Base-by-base conservation (phyloP, 92 coral and sea anemone genomes). In the Pocillopora meandrina region DNA sequence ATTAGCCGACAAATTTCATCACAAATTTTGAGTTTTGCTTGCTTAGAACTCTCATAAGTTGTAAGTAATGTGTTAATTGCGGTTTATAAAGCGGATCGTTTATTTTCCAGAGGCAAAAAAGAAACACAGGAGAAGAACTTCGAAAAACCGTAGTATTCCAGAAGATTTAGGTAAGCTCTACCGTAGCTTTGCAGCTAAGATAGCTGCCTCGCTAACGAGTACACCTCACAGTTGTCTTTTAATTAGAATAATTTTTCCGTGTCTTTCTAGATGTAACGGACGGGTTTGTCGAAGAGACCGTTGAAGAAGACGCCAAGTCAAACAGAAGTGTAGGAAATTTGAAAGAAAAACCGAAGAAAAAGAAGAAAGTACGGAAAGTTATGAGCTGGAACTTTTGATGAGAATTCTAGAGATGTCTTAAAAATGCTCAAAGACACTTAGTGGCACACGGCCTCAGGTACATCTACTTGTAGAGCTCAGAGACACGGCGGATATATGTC, bases 351-450 rank as follows among this genome's bases (percentile, higher is more conserved):
- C 77, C 77, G 33, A 82, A 86, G 80, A 90, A 91, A 71, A 91
- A 91, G 76, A 91, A 91, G 73, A 91, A 91, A 82, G 85, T 91
- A 65, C 61, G 92, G 55, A 91, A 91, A 86, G 95, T 91, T 0
- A 82, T 91, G 90, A 91, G 95, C 64, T 91, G 95, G 95, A 91
- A 91, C 78, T 82, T 87, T 56, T 91, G 62, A 33, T 74, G 18
- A 36, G 18, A 21, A 35, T 33, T 60, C 16, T 26, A 6, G 9
- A 31, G 65, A 18, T 70, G n/a, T 36, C 56, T 71, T 35, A 14
- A 12, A 68, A 72, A 17, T 17, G 59, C 14, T 26, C 26, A 55
- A 70, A 70, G 17, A 16, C 17, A 21, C 31, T 36, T 20, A 36
- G 74, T 18, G 3, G 0, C 56, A 10, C 21, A 34, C 47, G 35